Percentiles rank a stretch among this genome's conserved stretches.
Evolutionary conservation across 1,140 invertebrate genomes (phyloP).

Genomic region (Nephotettix cincticeps): DNA sequence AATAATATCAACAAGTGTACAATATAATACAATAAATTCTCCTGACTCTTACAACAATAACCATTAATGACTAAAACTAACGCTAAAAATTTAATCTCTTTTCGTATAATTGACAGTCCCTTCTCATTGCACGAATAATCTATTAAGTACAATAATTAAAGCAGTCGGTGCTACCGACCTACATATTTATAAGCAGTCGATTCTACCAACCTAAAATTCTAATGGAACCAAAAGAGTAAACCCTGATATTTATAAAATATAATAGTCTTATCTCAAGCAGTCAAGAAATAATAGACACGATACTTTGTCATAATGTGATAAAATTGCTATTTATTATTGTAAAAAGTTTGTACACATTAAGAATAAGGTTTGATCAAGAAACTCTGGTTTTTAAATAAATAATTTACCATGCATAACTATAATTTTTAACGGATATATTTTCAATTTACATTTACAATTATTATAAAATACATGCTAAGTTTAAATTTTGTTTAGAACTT

Average conservation of each 20-base stretch:
- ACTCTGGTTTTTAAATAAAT: neutral
- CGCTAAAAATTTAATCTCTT: neutral
- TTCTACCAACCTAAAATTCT: neutral
- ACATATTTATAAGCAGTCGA: neutral
- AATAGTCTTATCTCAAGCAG: neutral
- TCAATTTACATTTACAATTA: no score
- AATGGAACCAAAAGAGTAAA: neutral
- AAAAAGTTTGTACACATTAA: neutral
- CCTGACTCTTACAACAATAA: neutral
- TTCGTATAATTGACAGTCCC: neutral
- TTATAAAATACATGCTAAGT: no score
- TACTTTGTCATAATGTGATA: neutral
- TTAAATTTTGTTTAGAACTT: no score
- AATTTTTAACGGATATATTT: neutral
- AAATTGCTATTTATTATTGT: neutral
- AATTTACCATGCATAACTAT: neutral
- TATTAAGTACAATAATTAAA: conserved; percentile 6
- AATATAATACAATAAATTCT: neutral
- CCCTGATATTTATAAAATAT: neutral
- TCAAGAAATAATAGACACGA: neutral
- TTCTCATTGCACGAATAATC: neutral
- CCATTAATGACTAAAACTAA: neutral
- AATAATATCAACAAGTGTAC: neutral
- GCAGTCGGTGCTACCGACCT: neutral
- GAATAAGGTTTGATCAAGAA: neutral